Percentiles rank a stretch among this genome's conserved stretches.
Conservation (phyloP, 2,888 invertebrate genomes). For the Cartodere bifasciata region DNA sequence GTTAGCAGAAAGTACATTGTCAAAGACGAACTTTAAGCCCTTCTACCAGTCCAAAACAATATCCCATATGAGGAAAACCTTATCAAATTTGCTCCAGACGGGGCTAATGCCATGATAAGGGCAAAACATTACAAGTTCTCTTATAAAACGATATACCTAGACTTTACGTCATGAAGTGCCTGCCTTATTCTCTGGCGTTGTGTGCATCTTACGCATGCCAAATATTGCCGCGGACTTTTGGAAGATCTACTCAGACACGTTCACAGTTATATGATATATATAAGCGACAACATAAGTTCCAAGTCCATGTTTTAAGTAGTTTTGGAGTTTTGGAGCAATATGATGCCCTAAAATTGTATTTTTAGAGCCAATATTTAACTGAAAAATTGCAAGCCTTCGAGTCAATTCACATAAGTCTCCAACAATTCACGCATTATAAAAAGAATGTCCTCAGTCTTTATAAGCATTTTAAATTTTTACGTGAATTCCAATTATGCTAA, state of each 20-base stretch:
- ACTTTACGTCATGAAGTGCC: constrained; percentile 27
- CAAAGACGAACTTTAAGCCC: constrained; percentile 14
- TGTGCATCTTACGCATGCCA: constrained; percentile 24
- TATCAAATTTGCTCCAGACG: constrained; percentile 27
- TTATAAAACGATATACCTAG: constrained; percentile 22
- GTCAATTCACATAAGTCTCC: constrained; percentile 8
- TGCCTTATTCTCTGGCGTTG: constrained; percentile 25
- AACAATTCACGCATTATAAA: constrained; percentile 14
- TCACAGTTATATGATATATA: constrained; percentile 16
- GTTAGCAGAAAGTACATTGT: constrained; percentile 6
- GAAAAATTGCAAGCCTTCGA: constrained; percentile 5
- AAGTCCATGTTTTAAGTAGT: constrained; percentile 19
- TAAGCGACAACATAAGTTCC: constrained; percentile 18
- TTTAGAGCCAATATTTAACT: constrained; percentile 6
- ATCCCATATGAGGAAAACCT: constrained; percentile 24
- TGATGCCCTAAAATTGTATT: constrained; percentile 13
- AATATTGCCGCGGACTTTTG: constrained; percentile 21
- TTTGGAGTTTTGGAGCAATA: constrained; percentile 15
- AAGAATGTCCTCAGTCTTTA: constrained; percentile 7
- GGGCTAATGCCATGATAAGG: constrained; percentile 26
- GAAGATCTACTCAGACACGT: constrained; percentile 19
- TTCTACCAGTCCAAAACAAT: constrained; percentile 17
- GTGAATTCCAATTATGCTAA: constrained; percentile 10
- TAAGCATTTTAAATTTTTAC: constrained; percentile 11
- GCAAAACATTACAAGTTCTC: constrained; percentile 18